Evolutionary conservation across 1,140 invertebrate genomes (phyloP).

Genomic region (Drosophila azteca): DNA sequence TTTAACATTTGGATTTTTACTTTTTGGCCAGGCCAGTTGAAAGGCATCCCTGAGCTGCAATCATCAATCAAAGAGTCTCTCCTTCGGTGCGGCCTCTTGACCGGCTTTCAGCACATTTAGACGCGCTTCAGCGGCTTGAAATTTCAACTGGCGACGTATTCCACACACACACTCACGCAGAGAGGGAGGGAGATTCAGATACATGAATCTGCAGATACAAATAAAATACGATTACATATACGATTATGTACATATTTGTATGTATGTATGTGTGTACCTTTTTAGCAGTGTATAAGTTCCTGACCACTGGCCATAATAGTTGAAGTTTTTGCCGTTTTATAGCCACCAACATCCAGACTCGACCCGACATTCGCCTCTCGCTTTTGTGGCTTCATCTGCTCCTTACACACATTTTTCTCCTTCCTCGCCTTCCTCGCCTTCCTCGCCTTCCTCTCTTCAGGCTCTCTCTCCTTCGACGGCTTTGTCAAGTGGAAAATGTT

Average conservation of each 20-base stretch:
- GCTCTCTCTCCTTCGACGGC: constrained; percentile 10
- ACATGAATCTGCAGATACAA: background rate
- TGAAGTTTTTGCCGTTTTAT: constrained; percentile 66
- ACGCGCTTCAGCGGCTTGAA: constrained; percentile 69
- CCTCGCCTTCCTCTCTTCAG: constrained; percentile 3
- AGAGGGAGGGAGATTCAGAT: no score
- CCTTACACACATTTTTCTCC: constrained; percentile 11
- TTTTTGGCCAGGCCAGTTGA: constrained; percentile 64
- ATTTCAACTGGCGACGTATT: constrained; percentile 58
- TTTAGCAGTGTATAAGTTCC: constrained; percentile 60
- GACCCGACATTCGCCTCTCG: constrained; percentile 5
- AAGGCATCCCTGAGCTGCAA: constrained; percentile 73
- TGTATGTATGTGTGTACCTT: constrained; percentile 28
- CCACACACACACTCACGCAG: background rate
- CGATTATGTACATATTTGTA: background rate
- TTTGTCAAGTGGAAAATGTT: constrained; percentile 79
- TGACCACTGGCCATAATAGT: constrained; percentile 76
- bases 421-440: background rate
- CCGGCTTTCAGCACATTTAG: constrained; percentile 78
- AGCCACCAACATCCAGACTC: background rate
- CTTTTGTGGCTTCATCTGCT: constrained; percentile 77
- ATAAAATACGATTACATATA: background rate
- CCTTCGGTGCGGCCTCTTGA: constrained; percentile 22
- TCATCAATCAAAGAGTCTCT: constrained; percentile 75
- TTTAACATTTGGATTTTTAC: constrained; percentile 1